These are phyloP conservation scores for Orchesellides sinensis DNA, from an alignment of 2,888 invertebrate species.

Conservation along the genomic window DNA sequence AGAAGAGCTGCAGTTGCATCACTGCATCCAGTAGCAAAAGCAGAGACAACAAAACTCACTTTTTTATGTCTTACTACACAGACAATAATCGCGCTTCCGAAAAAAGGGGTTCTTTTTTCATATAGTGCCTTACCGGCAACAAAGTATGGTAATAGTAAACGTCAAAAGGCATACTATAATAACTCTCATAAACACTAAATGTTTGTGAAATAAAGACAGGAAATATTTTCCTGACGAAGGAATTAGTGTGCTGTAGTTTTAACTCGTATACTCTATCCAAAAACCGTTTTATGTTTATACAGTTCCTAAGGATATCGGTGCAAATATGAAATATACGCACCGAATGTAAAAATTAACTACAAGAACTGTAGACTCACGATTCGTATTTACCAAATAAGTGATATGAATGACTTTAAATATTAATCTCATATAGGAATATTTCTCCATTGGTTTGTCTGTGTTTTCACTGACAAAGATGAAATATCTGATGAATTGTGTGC, in stretches of 20 bases:
- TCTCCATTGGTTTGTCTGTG: too few species aligned
- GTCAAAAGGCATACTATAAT: conserved; percentile 24
- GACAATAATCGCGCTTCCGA: neutral
- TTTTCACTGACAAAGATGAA: too few species aligned
- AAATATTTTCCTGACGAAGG: neutral
- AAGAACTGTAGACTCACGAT: neutral
- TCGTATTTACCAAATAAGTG: too few species aligned
- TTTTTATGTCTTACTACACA: neutral
- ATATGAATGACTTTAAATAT: too few species aligned
- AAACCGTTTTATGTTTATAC: too few species aligned
- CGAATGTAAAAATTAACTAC: neutral
- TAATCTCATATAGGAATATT: too few species aligned
- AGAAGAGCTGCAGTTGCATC: neutral
- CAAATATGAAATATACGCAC: neutral
- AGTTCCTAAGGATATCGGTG: neutral
- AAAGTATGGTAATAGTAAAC: conserved; percentile 22
- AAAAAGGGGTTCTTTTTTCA: neutral
- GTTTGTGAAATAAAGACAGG: conserved; percentile 5
- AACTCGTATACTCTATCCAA: too few species aligned
- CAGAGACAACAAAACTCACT: neutral
- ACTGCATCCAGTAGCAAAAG: too few species aligned
- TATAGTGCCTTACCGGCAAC: neutral
- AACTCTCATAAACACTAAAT: conserved; percentile 17
- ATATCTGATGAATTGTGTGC: too few species aligned
- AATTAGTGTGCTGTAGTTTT: neutral